These are phyloP conservation scores for Hippoglossus hippoglossus DNA, from an alignment of 2,797 vertebrate species.

Conservation along the genomic window DNA sequence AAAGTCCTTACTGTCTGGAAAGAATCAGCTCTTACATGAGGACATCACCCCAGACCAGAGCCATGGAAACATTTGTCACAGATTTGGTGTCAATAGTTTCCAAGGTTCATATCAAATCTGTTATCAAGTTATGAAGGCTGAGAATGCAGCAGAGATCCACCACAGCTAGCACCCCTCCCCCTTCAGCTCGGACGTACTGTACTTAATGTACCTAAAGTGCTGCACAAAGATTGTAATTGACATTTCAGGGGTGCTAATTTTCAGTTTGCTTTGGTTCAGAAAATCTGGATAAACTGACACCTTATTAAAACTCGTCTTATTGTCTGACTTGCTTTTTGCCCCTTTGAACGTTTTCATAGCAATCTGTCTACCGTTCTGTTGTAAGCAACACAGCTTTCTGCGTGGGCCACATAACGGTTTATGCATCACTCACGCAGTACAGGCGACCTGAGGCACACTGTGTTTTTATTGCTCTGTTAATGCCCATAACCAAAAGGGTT, in stretches of 20 bases:
- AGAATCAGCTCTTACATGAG: neutral
- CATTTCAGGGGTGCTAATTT: neutral
- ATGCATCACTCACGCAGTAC: neutral
- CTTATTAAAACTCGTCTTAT: neutral
- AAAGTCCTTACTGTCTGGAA: conserved; percentile 7
- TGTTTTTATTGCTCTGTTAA: neutral
- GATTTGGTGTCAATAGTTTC: neutral
- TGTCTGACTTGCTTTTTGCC: too few relatives aligned
- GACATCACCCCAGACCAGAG: neutral
- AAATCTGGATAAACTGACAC: neutral
- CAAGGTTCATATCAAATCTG: neutral
- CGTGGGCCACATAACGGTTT: too few relatives aligned
- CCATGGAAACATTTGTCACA: too few relatives aligned
- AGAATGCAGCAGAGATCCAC: neutral
- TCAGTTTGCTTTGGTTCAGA: neutral
- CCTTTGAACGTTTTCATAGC: too few relatives aligned
- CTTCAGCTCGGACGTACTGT: neutral
- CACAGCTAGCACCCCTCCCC: neutral
- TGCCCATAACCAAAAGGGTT: neutral
- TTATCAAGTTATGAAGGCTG: neutral
- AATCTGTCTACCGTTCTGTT: neutral
- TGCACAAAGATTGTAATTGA: neutral
- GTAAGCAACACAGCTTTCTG: neutral
- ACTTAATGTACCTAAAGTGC: neutral
- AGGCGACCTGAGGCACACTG: neutral